A percentile compares a stretch with the other conserved stretches of the same genome.
Conservation (phyloP, 2,888 invertebrate species). For the Automeris io region DNA sequence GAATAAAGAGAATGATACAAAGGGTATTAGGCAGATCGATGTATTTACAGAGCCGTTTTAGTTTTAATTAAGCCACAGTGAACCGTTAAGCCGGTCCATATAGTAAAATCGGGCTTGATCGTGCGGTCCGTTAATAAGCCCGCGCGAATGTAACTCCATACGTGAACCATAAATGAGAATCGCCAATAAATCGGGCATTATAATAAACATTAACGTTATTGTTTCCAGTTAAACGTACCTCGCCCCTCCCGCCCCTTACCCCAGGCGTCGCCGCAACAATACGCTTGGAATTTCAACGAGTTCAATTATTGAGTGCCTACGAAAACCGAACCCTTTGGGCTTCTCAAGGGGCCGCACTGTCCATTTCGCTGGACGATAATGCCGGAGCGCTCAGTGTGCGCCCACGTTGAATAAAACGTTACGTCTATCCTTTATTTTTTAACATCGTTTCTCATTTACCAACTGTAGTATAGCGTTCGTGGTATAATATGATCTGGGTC, state of each 20-base stretch:
- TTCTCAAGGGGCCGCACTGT: conserved; percentile 68
- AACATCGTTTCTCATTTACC: too few species aligned
- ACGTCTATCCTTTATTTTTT: conserved; percentile 16
- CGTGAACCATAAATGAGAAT: conserved; percentile 63
- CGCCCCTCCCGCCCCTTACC: conserved; percentile 23
- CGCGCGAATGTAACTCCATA: conserved; percentile 49
- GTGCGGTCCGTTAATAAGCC: conserved; percentile 57
- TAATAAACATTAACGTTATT: conserved; percentile 73
- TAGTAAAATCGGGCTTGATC: conserved; percentile 52
- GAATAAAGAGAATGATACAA: conserved; percentile 38
- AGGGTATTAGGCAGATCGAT: conserved; percentile 48
- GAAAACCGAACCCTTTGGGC: conserved; percentile 65
- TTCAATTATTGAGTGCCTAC: conserved; percentile 74
- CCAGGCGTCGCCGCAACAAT: conserved; percentile 65
- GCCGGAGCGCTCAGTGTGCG: conserved; percentile 46
- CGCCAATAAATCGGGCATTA: conserved; percentile 71
- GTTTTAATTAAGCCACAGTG: conserved; percentile 66
- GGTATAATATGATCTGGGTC: too few species aligned
- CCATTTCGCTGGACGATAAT: conserved; percentile 64
- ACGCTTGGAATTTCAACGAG: conserved; percentile 71
- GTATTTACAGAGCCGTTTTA: conserved; percentile 61
- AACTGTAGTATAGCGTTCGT: too few species aligned
- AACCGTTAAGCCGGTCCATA: conserved; percentile 51
- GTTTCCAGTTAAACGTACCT: conserved; percentile 54
- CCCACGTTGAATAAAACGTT: conserved; percentile 56